phyloP scores from a whole-genome alignment of 2,797 vertebrate species.

The Peromyscus aztecus region DNA sequence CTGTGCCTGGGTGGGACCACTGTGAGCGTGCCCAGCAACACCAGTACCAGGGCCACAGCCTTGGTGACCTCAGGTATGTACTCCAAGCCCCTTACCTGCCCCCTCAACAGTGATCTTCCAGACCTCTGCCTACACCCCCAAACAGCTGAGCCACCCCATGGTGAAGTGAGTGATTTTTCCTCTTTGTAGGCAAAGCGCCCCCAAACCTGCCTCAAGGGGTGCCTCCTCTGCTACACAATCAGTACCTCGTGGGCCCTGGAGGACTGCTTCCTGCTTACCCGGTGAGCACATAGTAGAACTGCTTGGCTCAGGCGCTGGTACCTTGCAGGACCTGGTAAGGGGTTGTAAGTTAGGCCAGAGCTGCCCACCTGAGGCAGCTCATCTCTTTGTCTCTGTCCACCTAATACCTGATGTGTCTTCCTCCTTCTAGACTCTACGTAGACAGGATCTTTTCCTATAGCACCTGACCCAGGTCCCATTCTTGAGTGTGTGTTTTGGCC shows the following conservation, averaged over 20 bases:
- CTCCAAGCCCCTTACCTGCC: background rate
- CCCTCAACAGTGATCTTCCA: background rate
- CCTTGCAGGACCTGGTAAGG: background rate
- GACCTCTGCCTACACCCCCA: background rate
- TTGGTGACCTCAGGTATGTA: constrained; percentile 92
- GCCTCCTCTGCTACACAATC: constrained; percentile 96
- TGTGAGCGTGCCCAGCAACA: constrained; percentile 89
- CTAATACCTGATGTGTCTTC: background rate
- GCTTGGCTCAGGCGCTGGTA: background rate
- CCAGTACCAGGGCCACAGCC: constrained; percentile 89
- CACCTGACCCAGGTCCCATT: background rate
- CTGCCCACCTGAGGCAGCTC: background rate
- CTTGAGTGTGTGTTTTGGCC: background rate
- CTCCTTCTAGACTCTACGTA: background rate
- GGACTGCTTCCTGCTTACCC: constrained; percentile 98
- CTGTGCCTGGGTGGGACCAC: constrained; percentile 93
- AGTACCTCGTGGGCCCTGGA: constrained; percentile 98
- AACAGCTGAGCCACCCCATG: background rate
- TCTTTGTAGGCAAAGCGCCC: constrained; percentile 94
- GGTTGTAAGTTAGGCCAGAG: background rate
- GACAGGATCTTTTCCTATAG: background rate
- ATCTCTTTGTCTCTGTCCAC: no score
- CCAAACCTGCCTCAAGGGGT: constrained; percentile 97
- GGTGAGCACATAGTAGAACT: constrained; percentile 88
- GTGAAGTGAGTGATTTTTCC: constrained; percentile 12